Percentiles rank a stretch among this genome's conserved stretches.
Conservation (phyloP, 2,113 vertebrate genomes). For the Ia io region DNA sequence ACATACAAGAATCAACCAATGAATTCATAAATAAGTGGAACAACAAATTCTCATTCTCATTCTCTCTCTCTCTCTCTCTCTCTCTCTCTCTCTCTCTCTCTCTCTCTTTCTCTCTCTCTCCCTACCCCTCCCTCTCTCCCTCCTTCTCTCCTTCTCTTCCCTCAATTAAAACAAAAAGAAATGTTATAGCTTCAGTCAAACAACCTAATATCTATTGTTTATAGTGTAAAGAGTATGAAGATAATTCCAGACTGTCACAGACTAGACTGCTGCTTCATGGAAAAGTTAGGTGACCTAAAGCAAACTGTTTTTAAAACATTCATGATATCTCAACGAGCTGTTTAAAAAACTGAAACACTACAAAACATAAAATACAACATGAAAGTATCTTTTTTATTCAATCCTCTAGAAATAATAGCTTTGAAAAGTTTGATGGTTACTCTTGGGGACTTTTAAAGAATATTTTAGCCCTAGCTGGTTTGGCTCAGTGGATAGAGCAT, state of each 20-base stretch:
- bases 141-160: no score
- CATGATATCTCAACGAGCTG: background rate
- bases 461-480: background rate
- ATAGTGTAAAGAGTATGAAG: background rate
- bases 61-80: no score
- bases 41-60: no score
- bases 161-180: background rate
- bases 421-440: background rate
- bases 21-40: no score
- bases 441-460: background rate
- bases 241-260: background rate
- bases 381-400: background rate
- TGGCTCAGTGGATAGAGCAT: no score
- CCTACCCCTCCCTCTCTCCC: no score
- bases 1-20: no score
- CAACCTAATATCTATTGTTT: background rate
- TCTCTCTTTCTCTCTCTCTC: no score
- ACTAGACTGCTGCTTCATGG: background rate
- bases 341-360: background rate
- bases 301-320: background rate
- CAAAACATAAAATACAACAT: background rate
- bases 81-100: no score
- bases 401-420: background rate
- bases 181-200: background rate
- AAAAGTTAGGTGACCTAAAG: conserved; percentile 18